These are phyloP conservation scores for Lepidothrix coronata DNA, from an alignment of 2,113 vertebrate genomes.

Conservation along the genomic window DNA sequence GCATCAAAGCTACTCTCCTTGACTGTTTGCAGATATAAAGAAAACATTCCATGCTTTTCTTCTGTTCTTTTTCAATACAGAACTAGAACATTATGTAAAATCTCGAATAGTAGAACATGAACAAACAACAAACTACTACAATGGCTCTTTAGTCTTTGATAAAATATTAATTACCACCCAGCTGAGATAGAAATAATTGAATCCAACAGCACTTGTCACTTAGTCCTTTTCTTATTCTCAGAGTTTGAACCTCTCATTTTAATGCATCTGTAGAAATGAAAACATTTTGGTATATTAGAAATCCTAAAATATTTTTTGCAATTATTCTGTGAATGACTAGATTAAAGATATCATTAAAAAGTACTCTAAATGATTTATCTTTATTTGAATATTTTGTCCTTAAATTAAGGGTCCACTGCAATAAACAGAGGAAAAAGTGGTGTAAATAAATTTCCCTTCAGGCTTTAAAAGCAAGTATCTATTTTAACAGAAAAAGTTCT, in stretches of 20 bases:
- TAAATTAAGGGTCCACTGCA: neutral
- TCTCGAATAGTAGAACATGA: neutral
- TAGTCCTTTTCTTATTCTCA: neutral
- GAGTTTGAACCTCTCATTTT: neutral
- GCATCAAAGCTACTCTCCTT: neutral
- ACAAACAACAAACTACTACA: neutral
- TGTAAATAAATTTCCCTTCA: neutral
- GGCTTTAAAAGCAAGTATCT: neutral
- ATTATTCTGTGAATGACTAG: neutral
- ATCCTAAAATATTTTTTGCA: neutral
- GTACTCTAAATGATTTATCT: neutral
- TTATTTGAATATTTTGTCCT: conserved; percentile 13
- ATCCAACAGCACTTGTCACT: neutral
- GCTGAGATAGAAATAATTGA: neutral
- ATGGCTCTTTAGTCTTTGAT: neutral
- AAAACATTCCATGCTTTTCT: neutral
- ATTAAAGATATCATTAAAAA: neutral
- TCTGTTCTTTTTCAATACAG: neutral
- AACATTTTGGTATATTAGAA: neutral
- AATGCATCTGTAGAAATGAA: neutral
- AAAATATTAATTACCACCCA: conserved; percentile 3
- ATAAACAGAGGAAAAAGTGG: neutral
- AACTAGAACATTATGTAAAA: neutral
- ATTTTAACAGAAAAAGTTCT: neutral
- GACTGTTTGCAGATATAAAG: neutral